These are phyloP conservation scores for Alcis repandata DNA, from an alignment of 2,888 invertebrate species.

Conservation along the genomic window DNA sequence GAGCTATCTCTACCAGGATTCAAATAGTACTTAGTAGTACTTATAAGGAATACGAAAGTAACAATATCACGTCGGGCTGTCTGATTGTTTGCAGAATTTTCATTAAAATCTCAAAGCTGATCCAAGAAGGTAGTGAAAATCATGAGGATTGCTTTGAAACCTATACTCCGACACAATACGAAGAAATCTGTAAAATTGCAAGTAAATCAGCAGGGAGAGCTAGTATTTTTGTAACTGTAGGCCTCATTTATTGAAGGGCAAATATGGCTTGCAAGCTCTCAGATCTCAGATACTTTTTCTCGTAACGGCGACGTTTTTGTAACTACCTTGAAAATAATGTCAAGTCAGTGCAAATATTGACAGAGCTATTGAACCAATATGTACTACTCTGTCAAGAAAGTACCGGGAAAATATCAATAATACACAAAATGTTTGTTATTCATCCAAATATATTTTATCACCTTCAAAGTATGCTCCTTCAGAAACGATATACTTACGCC, in stretches of 20 bases:
- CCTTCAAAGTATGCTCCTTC: too few relatives aligned
- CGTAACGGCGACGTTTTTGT: slow-evolving; percentile 4
- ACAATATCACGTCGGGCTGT: neutral
- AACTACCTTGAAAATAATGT: slow-evolving; percentile 10
- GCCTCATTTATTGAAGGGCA: slow-evolving; percentile 1
- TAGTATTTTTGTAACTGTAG: neutral
- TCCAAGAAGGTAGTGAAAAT: neutral
- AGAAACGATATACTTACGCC: too few relatives aligned
- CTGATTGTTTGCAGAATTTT: neutral
- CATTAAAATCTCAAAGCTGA: neutral
- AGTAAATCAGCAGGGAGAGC: neutral
- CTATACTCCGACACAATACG: too few relatives aligned
- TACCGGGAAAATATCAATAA: too few relatives aligned
- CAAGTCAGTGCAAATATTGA: slow-evolving; percentile 20
- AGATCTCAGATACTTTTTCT: neutral
- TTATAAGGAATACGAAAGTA: neutral
- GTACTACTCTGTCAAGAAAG: too few relatives aligned
- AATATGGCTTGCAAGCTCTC: neutral
- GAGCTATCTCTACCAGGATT: too few relatives aligned
- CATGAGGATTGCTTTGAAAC: too few relatives aligned
- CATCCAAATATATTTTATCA: too few relatives aligned
- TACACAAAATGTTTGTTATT: too few relatives aligned
- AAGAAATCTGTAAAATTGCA: neutral
- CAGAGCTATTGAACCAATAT: neutral
- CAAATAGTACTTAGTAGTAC: too few relatives aligned